A percentile compares a stretch with the other conserved stretches of the same genome.
phyloP scores from a whole-genome alignment of 2,888 invertebrate species.

The Bhutanitis thaidina region DNA sequence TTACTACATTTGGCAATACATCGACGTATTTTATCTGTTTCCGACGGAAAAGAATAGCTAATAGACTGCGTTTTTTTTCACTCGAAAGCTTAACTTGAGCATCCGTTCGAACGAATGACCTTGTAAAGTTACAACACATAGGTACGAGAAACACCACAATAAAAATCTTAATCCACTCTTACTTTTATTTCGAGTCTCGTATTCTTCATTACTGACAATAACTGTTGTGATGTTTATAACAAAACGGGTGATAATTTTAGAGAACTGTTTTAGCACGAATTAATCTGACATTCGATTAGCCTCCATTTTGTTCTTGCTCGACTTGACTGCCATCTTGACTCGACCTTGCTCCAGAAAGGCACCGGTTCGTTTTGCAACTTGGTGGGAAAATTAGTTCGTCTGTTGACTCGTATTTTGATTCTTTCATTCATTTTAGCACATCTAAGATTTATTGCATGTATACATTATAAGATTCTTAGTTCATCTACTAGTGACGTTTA shows the following conservation, averaged over 20 bases:
- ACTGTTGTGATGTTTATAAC: background rate
- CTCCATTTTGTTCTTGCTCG: slow-evolving; percentile 40
- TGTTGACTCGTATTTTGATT: slow-evolving; percentile 47
- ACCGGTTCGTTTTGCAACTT: slow-evolving; percentile 62
- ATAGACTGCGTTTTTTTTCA: slow-evolving; percentile 44
- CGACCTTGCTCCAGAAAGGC: slow-evolving; percentile 73
- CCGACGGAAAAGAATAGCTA: slow-evolving; percentile 35
- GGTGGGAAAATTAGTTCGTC: slow-evolving; percentile 59
- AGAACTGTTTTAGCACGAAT: slow-evolving; percentile 52
- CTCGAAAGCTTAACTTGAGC: slow-evolving; percentile 50
- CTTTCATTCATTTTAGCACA: slow-evolving; percentile 30
- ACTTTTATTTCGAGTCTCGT: slow-evolving; percentile 29
- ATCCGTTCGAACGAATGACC: slow-evolving; percentile 41
- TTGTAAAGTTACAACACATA: slow-evolving; percentile 43
- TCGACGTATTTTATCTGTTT: slow-evolving; percentile 30
- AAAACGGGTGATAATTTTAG: slow-evolving; percentile 15
- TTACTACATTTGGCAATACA: slow-evolving; percentile 25
- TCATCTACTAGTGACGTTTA: too few species aligned
- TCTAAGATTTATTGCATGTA: slow-evolving; percentile 8
- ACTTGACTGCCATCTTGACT: slow-evolving; percentile 58
- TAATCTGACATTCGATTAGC: slow-evolving; percentile 57
- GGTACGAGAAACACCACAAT: slow-evolving; percentile 27
- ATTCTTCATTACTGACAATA: slow-evolving; percentile 18
- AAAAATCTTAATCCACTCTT: slow-evolving; percentile 27
- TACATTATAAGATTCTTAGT: too few species aligned